phyloP scores from a whole-genome alignment of 2,888 invertebrate species.

The Acleris cristana region DNA sequence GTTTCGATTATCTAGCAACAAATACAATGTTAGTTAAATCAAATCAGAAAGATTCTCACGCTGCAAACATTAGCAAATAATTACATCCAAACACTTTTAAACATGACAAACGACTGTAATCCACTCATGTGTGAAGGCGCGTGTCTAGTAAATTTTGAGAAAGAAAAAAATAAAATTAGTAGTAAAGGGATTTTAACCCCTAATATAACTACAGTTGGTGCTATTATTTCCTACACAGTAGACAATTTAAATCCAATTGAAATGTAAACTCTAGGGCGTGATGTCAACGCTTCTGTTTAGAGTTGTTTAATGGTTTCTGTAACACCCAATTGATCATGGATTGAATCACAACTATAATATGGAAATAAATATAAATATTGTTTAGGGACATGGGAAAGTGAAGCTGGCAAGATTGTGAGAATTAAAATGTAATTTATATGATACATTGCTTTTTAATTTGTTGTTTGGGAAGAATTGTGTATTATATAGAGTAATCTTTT shows the following conservation, averaged over 20 bases:
- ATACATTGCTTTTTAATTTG: slow-evolving; percentile 13
- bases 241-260: slow-evolving; percentile 62
- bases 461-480: slow-evolving; percentile 11
- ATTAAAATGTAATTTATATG: slow-evolving; percentile 53
- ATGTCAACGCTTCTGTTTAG: slow-evolving; percentile 63
- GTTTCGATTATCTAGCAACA: neutral
- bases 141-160: slow-evolving; percentile 57
- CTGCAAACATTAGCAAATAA: slow-evolving; percentile 67
- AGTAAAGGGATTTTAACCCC: neutral
- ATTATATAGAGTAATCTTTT: neutral
- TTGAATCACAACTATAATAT: slow-evolving; percentile 59
- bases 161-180: slow-evolving; percentile 45
- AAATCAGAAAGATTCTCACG: slow-evolving; percentile 62
- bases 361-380: slow-evolving; percentile 58
- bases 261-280: slow-evolving; percentile 74
- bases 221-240: slow-evolving; percentile 33
- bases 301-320: slow-evolving; percentile 77
- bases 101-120: slow-evolving; percentile 77
- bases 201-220: slow-evolving; percentile 38
- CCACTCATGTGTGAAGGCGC: slow-evolving; percentile 75
- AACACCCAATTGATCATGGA: slow-evolving; percentile 79
- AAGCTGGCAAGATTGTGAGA: slow-evolving; percentile 53
- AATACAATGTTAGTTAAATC: neutral
- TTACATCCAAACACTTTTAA: slow-evolving; percentile 70
- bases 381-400: slow-evolving; percentile 59